Conservation (phyloP, 2,113 vertebrate genomes). For the Oncorhynchus gorbuscha region DNA sequence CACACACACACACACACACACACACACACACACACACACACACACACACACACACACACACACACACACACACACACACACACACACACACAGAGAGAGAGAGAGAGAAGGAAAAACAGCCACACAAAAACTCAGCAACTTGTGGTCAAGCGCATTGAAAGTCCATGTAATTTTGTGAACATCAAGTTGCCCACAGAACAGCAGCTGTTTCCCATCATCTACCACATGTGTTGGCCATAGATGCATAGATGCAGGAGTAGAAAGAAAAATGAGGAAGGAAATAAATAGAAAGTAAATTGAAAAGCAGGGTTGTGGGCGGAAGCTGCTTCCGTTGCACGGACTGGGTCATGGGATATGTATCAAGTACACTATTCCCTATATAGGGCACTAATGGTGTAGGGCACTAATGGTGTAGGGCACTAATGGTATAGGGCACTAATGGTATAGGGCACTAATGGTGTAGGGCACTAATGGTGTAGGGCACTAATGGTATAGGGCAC, state of each 20-base stretch:
- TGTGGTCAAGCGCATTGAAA: neutral
- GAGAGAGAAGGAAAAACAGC: neutral
- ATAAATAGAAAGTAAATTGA: neutral
- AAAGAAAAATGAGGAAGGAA: neutral
- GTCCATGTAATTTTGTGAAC: neutral
- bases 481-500: too few species aligned
- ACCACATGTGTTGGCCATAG: too few species aligned
- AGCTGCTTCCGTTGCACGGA: too few species aligned
- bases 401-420: too few species aligned
- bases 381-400: too few species aligned
- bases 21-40: neutral
- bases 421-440: too few species aligned
- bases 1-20: neutral
- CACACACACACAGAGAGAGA: neutral
- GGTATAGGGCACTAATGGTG: too few species aligned
- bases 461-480: too few species aligned
- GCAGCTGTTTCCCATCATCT: too few species aligned
- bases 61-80: slow-evolving; percentile 2
- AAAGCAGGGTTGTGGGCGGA: neutral
- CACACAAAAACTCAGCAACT: neutral
- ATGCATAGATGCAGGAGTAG: neutral
- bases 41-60: slow-evolving; percentile 3
- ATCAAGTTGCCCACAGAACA: neutral
- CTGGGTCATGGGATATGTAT: too few species aligned
- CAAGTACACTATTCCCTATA: too few species aligned